Evolutionary conservation across 1,140 invertebrate genomes (phyloP).

Genomic region (Lethrus apterus): DNA sequence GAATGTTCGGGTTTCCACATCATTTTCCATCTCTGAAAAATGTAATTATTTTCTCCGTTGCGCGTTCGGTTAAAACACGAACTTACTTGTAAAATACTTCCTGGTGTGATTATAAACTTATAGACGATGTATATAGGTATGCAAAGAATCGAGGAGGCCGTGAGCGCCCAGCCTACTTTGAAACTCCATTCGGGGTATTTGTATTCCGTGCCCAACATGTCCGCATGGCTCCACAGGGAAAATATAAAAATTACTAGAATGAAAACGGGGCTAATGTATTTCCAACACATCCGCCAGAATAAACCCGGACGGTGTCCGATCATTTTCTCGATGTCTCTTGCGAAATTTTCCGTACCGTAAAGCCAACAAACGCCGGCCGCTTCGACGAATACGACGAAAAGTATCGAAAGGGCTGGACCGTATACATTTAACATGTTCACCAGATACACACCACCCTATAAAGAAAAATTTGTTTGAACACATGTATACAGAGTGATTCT

Average conservation of each 20-base stretch:
- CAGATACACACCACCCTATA: constrained; percentile 85
- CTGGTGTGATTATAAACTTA: constrained; percentile 69
- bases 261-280: constrained; percentile 80
- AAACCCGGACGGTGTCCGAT: constrained; percentile 77
- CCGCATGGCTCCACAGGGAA: constrained; percentile 78
- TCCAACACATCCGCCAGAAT: constrained; percentile 92
- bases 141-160: constrained; percentile 84
- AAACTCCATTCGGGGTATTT: constrained; percentile 86
- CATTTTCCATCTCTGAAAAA: constrained; percentile 36
- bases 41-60: constrained; percentile 14
- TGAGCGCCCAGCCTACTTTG: constrained; percentile 82
- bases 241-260: constrained; percentile 84
- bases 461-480: too few relatives aligned
- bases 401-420: constrained; percentile 89
- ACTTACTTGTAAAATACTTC: constrained; percentile 58
- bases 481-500: too few relatives aligned
- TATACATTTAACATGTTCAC: constrained; percentile 93
- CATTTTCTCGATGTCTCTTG: constrained; percentile 85
- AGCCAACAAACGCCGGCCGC: constrained; percentile 94
- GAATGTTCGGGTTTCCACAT: constrained; percentile 39
- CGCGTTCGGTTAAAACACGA: constrained; percentile 8
- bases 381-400: constrained; percentile 95
- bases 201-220: constrained; percentile 82
- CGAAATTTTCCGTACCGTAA: constrained; percentile 85
- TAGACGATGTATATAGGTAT: constrained; percentile 85